Evolutionary conservation across 2,797 vertebrate genomes (phyloP).

Genomic region (Eulemur rubriventer): DNA sequence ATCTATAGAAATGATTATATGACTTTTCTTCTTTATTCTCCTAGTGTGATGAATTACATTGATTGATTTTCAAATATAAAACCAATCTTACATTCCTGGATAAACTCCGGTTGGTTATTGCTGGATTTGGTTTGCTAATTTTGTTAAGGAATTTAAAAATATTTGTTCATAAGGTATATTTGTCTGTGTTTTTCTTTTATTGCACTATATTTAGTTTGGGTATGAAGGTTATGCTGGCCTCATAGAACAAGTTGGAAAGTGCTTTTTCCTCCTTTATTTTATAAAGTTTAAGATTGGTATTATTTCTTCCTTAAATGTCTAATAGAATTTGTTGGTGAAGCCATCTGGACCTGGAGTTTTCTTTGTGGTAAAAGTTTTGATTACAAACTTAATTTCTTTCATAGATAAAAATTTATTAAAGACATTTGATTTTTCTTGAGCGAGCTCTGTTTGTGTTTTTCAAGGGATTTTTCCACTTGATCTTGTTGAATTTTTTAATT

Average conservation of each 20-base stretch:
- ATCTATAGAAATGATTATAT: background rate
- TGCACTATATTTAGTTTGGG: background rate
- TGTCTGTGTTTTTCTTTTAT: background rate
- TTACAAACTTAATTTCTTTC: background rate
- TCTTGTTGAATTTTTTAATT: background rate
- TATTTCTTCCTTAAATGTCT: background rate
- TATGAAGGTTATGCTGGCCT: background rate
- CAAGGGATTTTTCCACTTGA: background rate
- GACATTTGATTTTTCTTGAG: background rate
- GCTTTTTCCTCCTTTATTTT: background rate
- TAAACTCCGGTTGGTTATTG: background rate
- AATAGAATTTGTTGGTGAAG: background rate
- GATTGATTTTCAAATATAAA: background rate
- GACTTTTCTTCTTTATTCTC: background rate
- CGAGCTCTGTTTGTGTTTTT: background rate
- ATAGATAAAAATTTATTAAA: background rate
- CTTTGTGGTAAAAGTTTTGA: background rate
- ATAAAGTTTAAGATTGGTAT: background rate
- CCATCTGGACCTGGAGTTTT: background rate
- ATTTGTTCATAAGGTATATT: background rate
- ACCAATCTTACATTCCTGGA: background rate
- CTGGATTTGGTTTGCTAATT: background rate
- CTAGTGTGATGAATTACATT: background rate
- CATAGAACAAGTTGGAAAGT: background rate
- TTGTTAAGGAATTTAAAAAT: background rate